These are phyloP conservation scores for Adelognathus sp. DNA, from an alignment of 2,888 invertebrate genomes.

Conservation along the genomic window DNA sequence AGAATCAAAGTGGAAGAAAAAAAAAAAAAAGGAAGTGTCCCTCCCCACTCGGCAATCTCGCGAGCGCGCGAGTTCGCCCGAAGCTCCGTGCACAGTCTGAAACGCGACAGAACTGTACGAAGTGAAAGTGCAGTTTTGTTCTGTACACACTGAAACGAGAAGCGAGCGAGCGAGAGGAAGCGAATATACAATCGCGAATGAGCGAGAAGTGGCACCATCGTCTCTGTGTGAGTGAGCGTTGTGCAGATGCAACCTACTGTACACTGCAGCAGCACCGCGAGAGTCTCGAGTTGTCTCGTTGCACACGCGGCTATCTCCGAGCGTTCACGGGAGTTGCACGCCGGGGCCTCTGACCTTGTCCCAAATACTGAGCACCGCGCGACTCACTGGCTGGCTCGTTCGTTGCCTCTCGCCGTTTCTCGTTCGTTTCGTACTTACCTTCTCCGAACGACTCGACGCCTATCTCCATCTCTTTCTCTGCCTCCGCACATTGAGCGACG, in stretches of 20 bases:
- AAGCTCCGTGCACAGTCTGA: slow-evolving; percentile 60
- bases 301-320: slow-evolving; percentile 63
- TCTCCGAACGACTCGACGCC: slow-evolving; percentile 5
- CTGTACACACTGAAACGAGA: slow-evolving; percentile 37
- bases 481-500: slow-evolving; percentile 44
- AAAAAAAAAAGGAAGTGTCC: not conserved
- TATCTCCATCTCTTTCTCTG: slow-evolving; percentile 41
- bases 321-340: slow-evolving; percentile 69
- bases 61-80: slow-evolving; percentile 6
- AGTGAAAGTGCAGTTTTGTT: slow-evolving; percentile 78
- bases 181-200: not conserved
- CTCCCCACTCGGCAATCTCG: slow-evolving; percentile 20
- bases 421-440: slow-evolving; percentile 45
- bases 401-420: slow-evolving; percentile 67
- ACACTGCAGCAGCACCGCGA: slow-evolving; percentile 54
- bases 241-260: slow-evolving; percentile 26
- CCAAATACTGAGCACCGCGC: slow-evolving; percentile 79
- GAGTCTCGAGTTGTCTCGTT: slow-evolving; percentile 60
- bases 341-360: slow-evolving; percentile 81
- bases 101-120: slow-evolving; percentile 56
- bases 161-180: slow-evolving; percentile 25
- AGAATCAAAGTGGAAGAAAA: not conserved
- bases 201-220: slow-evolving; percentile 8
- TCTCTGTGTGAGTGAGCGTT: slow-evolving; percentile 47
- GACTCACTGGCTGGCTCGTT: slow-evolving; percentile 70